A percentile compares a stretch with the other conserved stretches of the same genome.
phyloP scores from a whole-genome alignment of 2,888 invertebrate species.

The Archips xylosteana region DNA sequence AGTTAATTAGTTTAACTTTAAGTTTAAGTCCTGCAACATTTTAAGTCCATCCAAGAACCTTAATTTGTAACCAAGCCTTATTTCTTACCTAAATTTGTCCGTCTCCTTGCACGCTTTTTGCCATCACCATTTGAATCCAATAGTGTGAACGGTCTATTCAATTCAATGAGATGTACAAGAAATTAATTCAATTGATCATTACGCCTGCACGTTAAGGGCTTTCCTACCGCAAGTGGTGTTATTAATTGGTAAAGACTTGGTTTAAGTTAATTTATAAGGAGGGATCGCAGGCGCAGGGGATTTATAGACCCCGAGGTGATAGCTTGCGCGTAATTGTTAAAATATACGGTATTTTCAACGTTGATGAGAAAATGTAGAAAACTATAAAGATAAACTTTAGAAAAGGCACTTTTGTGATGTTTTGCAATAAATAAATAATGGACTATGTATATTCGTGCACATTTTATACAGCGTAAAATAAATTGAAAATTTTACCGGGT shows the following conservation, averaged over 20 bases:
- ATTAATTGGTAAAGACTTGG: constrained; percentile 34
- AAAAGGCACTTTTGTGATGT: too few relatives aligned
- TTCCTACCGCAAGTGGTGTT: constrained; percentile 29
- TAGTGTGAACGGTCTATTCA: constrained; percentile 45
- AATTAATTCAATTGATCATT: constrained; percentile 47
- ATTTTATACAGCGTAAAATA: too few relatives aligned
- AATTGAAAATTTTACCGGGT: too few relatives aligned
- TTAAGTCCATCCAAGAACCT: too few relatives aligned
- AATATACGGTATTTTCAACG: constrained; percentile 19
- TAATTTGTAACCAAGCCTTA: background rate
- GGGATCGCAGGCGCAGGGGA: constrained; percentile 13
- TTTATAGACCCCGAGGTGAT: constrained; percentile 19
- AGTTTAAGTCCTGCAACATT: too few relatives aligned
- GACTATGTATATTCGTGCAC: too few relatives aligned
- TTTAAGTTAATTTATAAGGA: constrained; percentile 36
- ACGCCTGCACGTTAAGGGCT: constrained; percentile 23
- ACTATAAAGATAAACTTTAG: too few relatives aligned
- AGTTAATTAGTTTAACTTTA: too few relatives aligned
- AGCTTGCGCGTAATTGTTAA: constrained; percentile 29
- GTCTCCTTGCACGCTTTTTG: constrained; percentile 15
- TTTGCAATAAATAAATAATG: too few relatives aligned
- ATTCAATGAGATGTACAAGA: constrained; percentile 43
- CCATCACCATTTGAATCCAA: constrained; percentile 40
- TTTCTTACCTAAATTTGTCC: constrained; percentile 40
- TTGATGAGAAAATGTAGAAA: too few relatives aligned